Evolutionary conservation across 2,888 invertebrate genomes (phyloP).

Genomic region (Meliscaeva auricollis): DNA sequence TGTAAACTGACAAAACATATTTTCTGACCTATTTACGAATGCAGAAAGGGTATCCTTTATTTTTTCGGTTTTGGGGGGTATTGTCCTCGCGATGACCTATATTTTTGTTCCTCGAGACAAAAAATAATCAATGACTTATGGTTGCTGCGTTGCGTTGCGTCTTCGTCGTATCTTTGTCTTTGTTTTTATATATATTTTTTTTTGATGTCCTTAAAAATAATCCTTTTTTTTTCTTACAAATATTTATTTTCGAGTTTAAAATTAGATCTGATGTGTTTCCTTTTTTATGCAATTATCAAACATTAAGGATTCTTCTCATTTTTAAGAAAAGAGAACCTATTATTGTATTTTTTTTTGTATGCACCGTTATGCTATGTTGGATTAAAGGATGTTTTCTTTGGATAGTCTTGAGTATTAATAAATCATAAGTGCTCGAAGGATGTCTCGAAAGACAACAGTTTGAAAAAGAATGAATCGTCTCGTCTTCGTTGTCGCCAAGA

Average conservation of each 20-base stretch:
- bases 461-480: not conserved
- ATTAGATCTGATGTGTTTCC: not conserved
- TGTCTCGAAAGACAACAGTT: conserved; percentile 3
- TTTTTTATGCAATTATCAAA: conserved; percentile 14
- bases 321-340: conserved; percentile 6
- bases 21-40: conserved; percentile 50
- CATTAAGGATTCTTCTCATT: conserved; percentile 14
- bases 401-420: conserved; percentile 35
- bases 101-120: conserved; percentile 6
- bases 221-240: not conserved
- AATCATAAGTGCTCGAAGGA: conserved; percentile 50
- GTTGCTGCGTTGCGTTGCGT: not conserved
- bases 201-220: too few species aligned
- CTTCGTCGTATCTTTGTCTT: not conserved
- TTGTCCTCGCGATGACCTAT: conserved; percentile 56
- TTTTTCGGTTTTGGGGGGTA: conserved; percentile 5
- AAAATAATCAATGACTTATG: conserved; percentile 49
- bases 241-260: conserved; percentile 16
- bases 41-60: conserved; percentile 20
- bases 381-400: not conserved
- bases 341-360: too few species aligned
- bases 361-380: too few species aligned
- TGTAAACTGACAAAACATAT: conserved; percentile 2
- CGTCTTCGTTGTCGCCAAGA: not conserved
- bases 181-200: not conserved